phyloP scores from a whole-genome alignment of 2,888 invertebrate species.

The Drosophila maculinotata region DNA sequence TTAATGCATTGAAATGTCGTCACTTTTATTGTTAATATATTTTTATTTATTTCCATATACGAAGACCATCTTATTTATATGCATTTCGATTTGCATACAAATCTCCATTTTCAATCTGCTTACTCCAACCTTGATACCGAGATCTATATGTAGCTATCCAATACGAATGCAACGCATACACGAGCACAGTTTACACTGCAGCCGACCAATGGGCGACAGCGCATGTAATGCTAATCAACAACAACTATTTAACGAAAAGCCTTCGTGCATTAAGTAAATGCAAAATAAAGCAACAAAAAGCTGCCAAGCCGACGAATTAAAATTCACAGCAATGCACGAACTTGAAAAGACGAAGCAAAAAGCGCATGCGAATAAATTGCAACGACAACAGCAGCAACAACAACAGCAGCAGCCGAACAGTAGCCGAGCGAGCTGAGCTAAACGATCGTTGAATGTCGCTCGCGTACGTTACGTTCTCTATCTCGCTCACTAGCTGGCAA shows the following conservation, averaged over 20 bases:
- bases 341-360: conserved; percentile 50
- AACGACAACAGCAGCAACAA: conserved; percentile 35
- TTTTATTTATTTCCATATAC: too few species aligned
- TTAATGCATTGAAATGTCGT: too few species aligned
- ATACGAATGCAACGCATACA: conserved; percentile 4
- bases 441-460: conserved; percentile 28
- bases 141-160: not conserved
- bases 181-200: conserved; percentile 18
- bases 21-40: too few species aligned
- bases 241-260: conserved; percentile 20
- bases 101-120: not conserved
- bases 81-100: too few species aligned
- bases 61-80: too few species aligned
- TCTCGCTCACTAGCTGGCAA: conserved; percentile 3
- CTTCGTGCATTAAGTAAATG: conserved; percentile 53
- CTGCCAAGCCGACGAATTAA: conserved; percentile 59
- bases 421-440: conserved; percentile 22
- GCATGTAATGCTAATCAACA: conserved; percentile 20
- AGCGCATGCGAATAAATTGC: conserved; percentile 71
- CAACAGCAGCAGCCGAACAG: conserved; percentile 13
- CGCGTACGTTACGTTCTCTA: not conserved
- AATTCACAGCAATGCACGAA: conserved; percentile 67
- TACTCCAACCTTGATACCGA: not conserved
- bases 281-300: conserved; percentile 13
- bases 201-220: conserved; percentile 27